Evolutionary conservation across 2,797 vertebrate genomes (phyloP).

Genomic region (Peromyscus nudipes): DNA sequence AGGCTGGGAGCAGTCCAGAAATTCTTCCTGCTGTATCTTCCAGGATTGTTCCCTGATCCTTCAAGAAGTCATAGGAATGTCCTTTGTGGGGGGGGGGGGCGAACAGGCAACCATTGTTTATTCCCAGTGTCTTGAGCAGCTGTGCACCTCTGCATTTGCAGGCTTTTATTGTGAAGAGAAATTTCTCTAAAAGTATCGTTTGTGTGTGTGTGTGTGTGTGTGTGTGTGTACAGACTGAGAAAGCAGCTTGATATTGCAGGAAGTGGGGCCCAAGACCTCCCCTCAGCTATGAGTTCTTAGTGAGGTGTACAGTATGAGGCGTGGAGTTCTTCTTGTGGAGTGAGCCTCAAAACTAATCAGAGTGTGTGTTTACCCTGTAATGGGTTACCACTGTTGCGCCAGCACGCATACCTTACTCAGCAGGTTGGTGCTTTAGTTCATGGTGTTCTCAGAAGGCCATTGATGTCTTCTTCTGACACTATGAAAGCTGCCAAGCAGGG

Average conservation of each 20-base stretch:
- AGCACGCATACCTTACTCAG: no score
- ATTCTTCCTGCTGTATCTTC: not conserved
- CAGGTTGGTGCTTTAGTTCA: not conserved
- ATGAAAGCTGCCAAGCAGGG: not conserved
- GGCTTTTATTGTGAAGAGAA: not conserved
- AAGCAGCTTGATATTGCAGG: not conserved
- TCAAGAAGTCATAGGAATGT: not conserved
- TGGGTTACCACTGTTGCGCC: not conserved
- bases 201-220: not conserved
- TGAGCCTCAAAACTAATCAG: not conserved
- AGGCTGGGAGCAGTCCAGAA: not conserved
- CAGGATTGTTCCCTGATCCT: not conserved
- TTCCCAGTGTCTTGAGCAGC: not conserved
- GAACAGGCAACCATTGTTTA: not conserved
- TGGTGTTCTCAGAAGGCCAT: not conserved
- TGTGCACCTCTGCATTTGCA: not conserved
- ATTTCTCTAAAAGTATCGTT: not conserved
- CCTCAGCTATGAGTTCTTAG: not conserved
- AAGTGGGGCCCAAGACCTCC: not conserved
- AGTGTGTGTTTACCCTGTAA: not conserved
- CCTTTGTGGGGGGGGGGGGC: no score
- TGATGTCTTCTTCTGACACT: not conserved
- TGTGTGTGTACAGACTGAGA: not conserved
- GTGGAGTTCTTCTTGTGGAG: not conserved
- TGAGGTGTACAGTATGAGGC: not conserved